Base-by-base conservation (phyloP, 2,113 vertebrate genomes). In the Canis aureus region DNA sequence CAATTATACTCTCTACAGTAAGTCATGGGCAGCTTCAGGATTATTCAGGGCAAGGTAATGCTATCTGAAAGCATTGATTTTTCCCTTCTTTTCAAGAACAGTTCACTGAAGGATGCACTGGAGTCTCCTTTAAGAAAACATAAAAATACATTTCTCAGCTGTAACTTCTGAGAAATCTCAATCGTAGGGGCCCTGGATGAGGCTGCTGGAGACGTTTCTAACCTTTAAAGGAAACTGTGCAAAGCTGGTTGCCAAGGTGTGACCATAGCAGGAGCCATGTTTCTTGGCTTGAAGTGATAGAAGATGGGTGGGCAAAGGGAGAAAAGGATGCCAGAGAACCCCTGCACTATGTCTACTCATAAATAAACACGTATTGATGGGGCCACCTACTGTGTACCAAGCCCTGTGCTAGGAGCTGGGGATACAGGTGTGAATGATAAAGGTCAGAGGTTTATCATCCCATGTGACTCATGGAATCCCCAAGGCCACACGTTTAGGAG, bases 1-100 rank as follows among this genome's bases (percentile, higher is more conserved):
- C 97, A 98, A 97, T 98, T 98, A 97, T 93, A 94, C 89, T 57
- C 92, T 94, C 94, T 97, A 76, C 84, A 93, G 97, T 97, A 97
- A 97, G 97, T 98, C 97, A 96, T 60, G 94, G 96, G 84, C 67
- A 67, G 94, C 97, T 94, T 86, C 88, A 87, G 98, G 97, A 97
- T 96, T 97, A 97, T 97, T 98, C 95, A 86, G 88, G 95, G 87
- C 89, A 74, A 96, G 49, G 67, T 92, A 97, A 96, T 97, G 85
- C 87, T 97, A 94, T 96, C 96, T 97, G 96, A 97, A 95, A 86
- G 87, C 97, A 98, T 96, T 87, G 97, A 97, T 98, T 98, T 96
- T 78, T 0, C 94, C 95, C 89, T 49, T 84, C 10, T 87, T 49
- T 95, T 97, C 23, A 49, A 84, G 86, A 98, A 93, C 51, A 62